Conservation (phyloP, 2,888 invertebrate species). For the Meloe dianella region DNA sequence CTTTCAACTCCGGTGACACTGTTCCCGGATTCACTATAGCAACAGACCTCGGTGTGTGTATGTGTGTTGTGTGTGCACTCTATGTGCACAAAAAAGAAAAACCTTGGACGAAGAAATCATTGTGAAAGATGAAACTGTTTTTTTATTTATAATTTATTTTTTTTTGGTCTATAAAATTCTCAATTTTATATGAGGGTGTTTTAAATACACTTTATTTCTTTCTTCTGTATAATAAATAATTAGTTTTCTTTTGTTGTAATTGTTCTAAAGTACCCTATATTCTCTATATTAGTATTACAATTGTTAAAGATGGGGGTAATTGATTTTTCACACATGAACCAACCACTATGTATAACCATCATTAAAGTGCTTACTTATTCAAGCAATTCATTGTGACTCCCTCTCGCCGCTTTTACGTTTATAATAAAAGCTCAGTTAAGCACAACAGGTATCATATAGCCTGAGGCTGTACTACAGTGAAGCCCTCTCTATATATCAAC, state of each 20-base stretch:
- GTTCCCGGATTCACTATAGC: slow-evolving; percentile 56
- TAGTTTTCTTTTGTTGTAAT: not conserved
- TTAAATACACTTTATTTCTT: not conserved
- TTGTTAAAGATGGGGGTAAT: slow-evolving; percentile 36
- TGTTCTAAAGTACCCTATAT: not conserved
- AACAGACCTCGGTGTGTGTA: slow-evolving; percentile 40
- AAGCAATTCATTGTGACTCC: slow-evolving; percentile 28
- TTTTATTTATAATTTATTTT: not conserved
- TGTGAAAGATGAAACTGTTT: not conserved
- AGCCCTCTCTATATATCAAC: slow-evolving; percentile 33
- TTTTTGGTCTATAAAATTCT: not conserved
- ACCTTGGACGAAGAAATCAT: slow-evolving; percentile 4
- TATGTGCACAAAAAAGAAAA: slow-evolving; percentile 5
- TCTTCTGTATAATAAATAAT: not conserved
- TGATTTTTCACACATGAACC: slow-evolving; percentile 40
- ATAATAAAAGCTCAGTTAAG: slow-evolving; percentile 32
- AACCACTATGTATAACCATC: slow-evolving; percentile 29
- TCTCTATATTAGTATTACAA: not conserved
- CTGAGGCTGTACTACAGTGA: slow-evolving; percentile 35
- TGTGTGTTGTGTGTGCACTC: not conserved
- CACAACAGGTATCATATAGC: slow-evolving; percentile 45
- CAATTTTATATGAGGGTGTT: not conserved
- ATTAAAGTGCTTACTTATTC: slow-evolving; percentile 32
- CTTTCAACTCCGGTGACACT: slow-evolving; percentile 61
- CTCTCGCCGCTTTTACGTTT: slow-evolving; percentile 24